These are phyloP conservation scores for Cardinalis cardinalis DNA, from an alignment of 2,113 vertebrate species.

Conservation along the genomic window DNA sequence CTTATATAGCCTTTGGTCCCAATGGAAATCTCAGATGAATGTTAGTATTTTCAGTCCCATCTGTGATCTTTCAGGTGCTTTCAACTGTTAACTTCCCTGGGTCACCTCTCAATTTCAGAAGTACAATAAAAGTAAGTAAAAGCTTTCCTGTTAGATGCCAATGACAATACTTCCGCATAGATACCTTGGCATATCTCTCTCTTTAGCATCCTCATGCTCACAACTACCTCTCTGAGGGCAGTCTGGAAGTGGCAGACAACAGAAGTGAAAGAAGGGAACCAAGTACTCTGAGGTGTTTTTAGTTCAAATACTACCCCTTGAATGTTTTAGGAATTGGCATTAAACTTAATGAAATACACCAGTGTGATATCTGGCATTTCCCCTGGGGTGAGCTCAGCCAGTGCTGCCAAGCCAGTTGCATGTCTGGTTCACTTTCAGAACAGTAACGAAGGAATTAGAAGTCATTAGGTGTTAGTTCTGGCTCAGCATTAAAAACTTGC, in stretches of 20 bases:
- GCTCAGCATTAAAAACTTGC: background rate
- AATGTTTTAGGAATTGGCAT: background rate
- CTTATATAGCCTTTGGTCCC: background rate
- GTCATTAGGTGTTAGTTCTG: background rate
- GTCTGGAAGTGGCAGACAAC: background rate
- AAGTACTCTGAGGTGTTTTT: background rate
- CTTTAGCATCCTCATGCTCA: background rate
- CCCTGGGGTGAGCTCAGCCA: background rate
- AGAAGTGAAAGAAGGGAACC: background rate
- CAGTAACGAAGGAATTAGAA: background rate
- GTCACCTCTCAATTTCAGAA: background rate
- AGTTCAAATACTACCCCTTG: background rate
- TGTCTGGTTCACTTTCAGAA: background rate
- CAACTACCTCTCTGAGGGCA: background rate
- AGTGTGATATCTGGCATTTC: background rate
- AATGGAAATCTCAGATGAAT: background rate
- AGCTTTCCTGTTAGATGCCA: background rate
- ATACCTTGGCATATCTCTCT: background rate
- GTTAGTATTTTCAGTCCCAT: background rate
- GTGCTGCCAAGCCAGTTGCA: background rate
- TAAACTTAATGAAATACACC: background rate
- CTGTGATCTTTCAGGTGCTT: background rate
- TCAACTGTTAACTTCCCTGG: background rate
- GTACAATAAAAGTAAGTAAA: background rate
- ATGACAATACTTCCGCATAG: background rate